Base-by-base conservation (phyloP, 92 coral and sea anemone species). In the Zoanthus gigantus region DNA sequence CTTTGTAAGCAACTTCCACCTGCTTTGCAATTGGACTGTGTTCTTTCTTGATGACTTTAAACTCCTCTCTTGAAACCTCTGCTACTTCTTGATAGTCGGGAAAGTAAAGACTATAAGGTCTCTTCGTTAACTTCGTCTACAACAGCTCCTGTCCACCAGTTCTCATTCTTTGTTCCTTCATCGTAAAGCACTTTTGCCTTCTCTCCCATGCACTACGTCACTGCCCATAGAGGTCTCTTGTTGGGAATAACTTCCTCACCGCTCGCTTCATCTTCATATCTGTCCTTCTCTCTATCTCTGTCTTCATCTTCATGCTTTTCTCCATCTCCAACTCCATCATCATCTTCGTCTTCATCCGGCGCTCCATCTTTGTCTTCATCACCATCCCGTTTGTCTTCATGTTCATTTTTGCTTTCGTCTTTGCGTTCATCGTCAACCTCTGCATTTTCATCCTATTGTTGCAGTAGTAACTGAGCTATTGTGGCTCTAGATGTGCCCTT, bases 151-250 rank as follows among this genome's bases (percentile, higher is more conserved):
- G 54, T 52, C 87, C 74, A 82, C 87, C 87, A 82, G 31, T 82
- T 82, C 67, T 66, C 87, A 56, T 65, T 61, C 69, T 50, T 75
- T 32, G 87, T 82, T 13, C 87, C 87, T 82, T 82, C 87, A 67
- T 82, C 87, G 45, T 82, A 82, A 30, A 82, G 56, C 32, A 82
- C 87, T 67, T 82, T 82, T 54, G 87, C 87, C 69, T 56, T 82
- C 87, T 31, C 42, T 47, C 87, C 87, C 48, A 82, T 23, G 23
- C 23, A 23, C 76, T 12, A n/a, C 69, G 67, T 46, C 76, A 30
- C 12, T 46, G 57, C 87, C 47, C n/a, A 82, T 67, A 53, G 74
- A 74, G 77, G 76, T 75, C 87, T 82, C 87, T 67, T 82, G 58
- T 82, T 66, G 56, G 56, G 87, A 82, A 82, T 53, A 53, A 53